Conservation (phyloP, 2,113 vertebrate genomes). For the Strix uralensis region DNA sequence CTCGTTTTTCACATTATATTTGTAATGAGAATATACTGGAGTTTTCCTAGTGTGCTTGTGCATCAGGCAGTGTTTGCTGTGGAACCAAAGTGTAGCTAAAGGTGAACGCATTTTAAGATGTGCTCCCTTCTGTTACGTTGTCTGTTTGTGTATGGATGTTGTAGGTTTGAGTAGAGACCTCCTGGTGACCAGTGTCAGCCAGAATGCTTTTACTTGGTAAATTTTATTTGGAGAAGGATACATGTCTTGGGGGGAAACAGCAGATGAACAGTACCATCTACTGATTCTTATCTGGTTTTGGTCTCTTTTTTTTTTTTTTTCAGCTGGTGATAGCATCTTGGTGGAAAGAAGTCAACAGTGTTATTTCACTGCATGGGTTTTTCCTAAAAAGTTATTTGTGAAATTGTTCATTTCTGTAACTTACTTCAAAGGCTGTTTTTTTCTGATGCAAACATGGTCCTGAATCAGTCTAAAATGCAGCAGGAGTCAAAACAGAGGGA, state of each 20-base stretch:
- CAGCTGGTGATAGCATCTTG: background rate
- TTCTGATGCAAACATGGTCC: background rate
- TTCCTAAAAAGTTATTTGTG: background rate
- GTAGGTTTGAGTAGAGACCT: background rate
- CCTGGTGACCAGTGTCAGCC: background rate
- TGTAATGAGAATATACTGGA: background rate
- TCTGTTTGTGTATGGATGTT: background rate
- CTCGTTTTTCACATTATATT: background rate
- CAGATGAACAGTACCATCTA: background rate
- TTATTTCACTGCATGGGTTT: background rate
- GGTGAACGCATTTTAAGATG: fast-evolving
- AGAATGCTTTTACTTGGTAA: background rate
- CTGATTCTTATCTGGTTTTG: background rate
- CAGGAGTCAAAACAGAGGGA: background rate
- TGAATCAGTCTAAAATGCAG: background rate
- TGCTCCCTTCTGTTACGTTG: background rate
- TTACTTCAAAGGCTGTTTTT: background rate
- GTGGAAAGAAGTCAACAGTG: background rate
- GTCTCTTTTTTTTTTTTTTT: background rate
- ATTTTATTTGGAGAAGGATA: background rate
- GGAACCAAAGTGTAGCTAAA: background rate
- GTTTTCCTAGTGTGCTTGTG: background rate
- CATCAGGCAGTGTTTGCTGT: background rate
- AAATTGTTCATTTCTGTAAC: background rate
- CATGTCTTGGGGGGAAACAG: background rate